These are phyloP conservation scores for Channallabes apus DNA, from an alignment of 2,797 vertebrate genomes.

Conservation along the genomic window DNA sequence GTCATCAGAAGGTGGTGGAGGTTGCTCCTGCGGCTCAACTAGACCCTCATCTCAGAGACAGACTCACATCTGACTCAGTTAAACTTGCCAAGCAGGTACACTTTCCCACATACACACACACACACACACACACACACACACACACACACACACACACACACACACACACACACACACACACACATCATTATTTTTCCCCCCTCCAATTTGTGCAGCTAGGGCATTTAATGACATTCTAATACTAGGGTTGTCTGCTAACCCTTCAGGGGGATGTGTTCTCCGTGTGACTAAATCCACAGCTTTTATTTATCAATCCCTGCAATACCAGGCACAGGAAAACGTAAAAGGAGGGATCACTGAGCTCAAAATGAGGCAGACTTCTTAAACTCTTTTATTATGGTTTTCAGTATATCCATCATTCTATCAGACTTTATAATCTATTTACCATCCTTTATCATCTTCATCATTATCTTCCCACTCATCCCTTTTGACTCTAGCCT, in stretches of 20 bases:
- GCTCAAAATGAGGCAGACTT: not conserved
- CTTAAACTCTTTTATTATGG: slow-evolving; percentile 5
- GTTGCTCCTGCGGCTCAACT: slow-evolving; percentile 86
- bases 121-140: slow-evolving; percentile 4
- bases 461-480: not conserved
- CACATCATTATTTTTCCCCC: not conserved
- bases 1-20: slow-evolving; percentile 94
- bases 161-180: not conserved
- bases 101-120: not conserved
- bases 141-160: not conserved
- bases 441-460: not conserved
- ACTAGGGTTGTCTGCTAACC: slow-evolving; percentile 22
- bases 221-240: slow-evolving; percentile 22
- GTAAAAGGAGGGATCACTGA: slow-evolving; percentile 22
- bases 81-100: slow-evolving; percentile 85
- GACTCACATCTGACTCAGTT: slow-evolving; percentile 84
- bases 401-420: not conserved
- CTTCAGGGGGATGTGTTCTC: slow-evolving; percentile 19
- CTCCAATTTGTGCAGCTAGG: not conserved
- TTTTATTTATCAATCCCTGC: slow-evolving; percentile 38
- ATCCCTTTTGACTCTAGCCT: not conserved
- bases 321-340: not conserved
- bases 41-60: slow-evolving; percentile 80
- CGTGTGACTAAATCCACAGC: slow-evolving; percentile 28
- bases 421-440: not conserved